These are phyloP conservation scores for Schizotus pectinicornis DNA, from an alignment of 2,888 invertebrate genomes.

Conservation along the genomic window DNA sequence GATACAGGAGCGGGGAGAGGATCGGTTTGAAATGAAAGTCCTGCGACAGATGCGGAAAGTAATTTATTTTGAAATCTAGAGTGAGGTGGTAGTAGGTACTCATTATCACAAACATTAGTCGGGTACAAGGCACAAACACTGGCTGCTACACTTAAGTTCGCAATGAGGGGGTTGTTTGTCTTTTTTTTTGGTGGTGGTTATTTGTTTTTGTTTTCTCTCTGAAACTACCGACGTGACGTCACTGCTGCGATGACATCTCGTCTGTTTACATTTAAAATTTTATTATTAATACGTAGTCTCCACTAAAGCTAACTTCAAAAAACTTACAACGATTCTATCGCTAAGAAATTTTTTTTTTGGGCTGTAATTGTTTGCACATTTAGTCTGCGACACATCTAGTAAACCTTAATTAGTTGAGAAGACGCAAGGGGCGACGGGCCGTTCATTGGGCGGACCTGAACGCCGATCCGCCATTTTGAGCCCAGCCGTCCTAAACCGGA, in stretches of 20 bases:
- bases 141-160: constrained; percentile 54
- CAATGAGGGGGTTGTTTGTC: constrained; percentile 33
- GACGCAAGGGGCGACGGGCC: too few relatives aligned
- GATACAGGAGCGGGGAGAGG: constrained; percentile 4
- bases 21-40: constrained; percentile 27
- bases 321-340: constrained; percentile 37
- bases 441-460: too few relatives aligned
- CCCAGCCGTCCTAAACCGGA: too few relatives aligned
- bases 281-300: background rate
- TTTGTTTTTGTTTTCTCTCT: constrained; percentile 6
- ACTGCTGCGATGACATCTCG: constrained; percentile 17
- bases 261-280: constrained; percentile 21
- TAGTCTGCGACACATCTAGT: constrained; percentile 25
- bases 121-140: constrained; percentile 58
- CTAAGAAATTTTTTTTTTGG: constrained; percentile 32
- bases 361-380: constrained; percentile 25
- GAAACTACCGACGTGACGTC: constrained; percentile 25
- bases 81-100: constrained; percentile 57
- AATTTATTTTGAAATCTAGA: constrained; percentile 56
- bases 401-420: too few relatives aligned
- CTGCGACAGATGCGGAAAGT: constrained; percentile 52
- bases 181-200: constrained; percentile 24
- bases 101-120: constrained; percentile 57
- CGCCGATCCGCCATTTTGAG: too few relatives aligned
- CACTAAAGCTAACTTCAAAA: constrained; percentile 34